Evolutionary conservation across 2,113 vertebrate species (phyloP).

Genomic region (Sialia sialis): DNA sequence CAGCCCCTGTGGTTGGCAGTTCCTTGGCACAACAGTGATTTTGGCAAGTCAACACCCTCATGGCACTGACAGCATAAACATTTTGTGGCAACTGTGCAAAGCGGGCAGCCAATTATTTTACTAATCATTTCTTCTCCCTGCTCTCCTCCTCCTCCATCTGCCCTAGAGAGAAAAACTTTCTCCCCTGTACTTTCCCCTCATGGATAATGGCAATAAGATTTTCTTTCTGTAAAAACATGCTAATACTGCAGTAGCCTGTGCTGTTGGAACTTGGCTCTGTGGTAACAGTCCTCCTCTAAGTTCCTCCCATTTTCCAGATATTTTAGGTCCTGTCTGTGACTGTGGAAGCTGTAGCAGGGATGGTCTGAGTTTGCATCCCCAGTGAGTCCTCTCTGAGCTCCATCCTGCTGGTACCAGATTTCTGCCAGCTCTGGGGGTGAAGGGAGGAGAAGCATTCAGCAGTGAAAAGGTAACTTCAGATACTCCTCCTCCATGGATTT

Average conservation of each 20-base stretch:
- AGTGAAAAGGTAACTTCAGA: not conserved
- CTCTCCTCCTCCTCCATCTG: slow-evolving; percentile 27
- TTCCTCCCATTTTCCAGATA: not conserved
- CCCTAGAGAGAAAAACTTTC: slow-evolving; percentile 1
- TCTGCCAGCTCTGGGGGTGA: not conserved
- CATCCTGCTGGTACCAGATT: not conserved
- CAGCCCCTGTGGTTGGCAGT: not conserved
- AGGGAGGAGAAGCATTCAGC: not conserved
- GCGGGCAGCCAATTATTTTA: slow-evolving; percentile 26
- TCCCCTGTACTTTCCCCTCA: not conserved
- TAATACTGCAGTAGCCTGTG: not conserved
- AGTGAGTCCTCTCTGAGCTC: not conserved
- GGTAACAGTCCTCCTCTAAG: not conserved
- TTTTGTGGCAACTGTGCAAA: slow-evolving; percentile 45
- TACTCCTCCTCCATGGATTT: not conserved
- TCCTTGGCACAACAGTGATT: slow-evolving; percentile 22
- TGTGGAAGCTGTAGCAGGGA: not conserved
- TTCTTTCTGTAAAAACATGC: not conserved
- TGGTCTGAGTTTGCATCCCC: not conserved
- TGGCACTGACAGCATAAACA: not conserved
- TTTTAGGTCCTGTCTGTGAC: not conserved
- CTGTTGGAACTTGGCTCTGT: not conserved
- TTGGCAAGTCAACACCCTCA: not conserved
- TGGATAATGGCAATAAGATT: not conserved
- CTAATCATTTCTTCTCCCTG: not conserved